Conservation (phyloP, 2,113 vertebrate species). For the Nipponia nippon region DNA sequence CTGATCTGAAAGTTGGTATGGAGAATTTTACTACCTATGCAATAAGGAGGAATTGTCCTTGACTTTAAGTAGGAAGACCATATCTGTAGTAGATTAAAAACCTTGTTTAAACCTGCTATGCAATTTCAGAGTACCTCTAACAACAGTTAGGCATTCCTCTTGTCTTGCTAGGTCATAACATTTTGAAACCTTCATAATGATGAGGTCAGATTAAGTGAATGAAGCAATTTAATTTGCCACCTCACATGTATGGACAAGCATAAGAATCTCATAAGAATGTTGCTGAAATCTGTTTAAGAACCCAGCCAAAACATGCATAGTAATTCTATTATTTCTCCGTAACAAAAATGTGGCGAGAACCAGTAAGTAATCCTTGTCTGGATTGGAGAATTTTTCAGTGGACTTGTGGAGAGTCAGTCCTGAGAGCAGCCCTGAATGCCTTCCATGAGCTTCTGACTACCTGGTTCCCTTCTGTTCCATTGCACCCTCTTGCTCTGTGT, state of each 20-base stretch:
- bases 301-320: neutral
- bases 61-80: neutral
- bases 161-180: neutral
- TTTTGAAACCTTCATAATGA: neutral
- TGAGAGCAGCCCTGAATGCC: neutral
- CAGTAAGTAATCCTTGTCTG: neutral
- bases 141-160: neutral
- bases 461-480: neutral
- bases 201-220: neutral
- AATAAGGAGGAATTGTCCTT: neutral
- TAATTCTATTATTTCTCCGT: neutral
- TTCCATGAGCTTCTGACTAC: neutral
- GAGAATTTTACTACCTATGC: neutral
- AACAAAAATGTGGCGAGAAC: neutral
- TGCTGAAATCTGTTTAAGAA: neutral
- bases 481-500: neutral
- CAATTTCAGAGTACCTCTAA: neutral
- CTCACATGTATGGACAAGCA: neutral
- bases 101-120: neutral
- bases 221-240: neutral
- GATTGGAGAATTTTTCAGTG: neutral
- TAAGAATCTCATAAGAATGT: neutral
- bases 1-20: neutral
- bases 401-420: neutral
- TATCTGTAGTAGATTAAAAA: neutral